phyloP scores from a whole-genome alignment of 2,113 vertebrate genomes.

The Zapus hudsonius region DNA sequence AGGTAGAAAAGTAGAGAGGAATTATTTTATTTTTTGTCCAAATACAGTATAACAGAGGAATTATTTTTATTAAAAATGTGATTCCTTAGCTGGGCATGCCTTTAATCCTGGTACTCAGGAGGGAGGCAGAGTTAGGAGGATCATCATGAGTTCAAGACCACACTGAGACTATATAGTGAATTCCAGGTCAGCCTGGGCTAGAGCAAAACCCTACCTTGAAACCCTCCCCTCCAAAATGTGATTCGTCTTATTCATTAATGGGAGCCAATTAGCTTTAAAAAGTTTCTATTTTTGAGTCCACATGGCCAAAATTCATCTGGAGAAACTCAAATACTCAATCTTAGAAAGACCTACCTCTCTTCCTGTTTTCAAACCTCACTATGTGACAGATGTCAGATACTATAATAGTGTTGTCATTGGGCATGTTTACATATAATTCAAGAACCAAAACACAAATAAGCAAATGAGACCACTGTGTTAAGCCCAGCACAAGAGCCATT shows the following conservation, averaged over 20 bases:
- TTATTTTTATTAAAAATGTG: not conserved
- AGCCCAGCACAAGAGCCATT: conserved; percentile 74
- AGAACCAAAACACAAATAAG: conserved; percentile 85
- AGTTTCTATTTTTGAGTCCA: not conserved
- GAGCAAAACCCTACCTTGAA: too few species aligned
- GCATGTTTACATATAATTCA: conserved; percentile 81
- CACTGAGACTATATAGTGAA: too few species aligned
- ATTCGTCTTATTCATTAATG: conserved; percentile 61
- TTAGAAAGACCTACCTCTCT: conserved; percentile 57
- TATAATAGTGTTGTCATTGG: conserved; percentile 74
- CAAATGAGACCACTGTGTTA: conserved; percentile 77
- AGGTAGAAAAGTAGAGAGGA: not conserved
- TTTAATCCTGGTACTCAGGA: too few species aligned
- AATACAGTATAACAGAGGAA: not conserved
- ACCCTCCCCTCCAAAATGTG: too few species aligned
- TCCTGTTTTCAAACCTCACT: conserved; percentile 30
- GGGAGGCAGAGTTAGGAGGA: too few species aligned
- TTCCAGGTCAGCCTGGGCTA: too few species aligned
- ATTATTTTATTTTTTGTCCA: not conserved
- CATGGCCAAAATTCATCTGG: conserved; percentile 15
- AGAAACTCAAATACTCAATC: conserved; percentile 54
- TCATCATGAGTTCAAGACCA: too few species aligned
- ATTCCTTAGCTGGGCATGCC: too few species aligned
- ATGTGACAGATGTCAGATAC: conserved; percentile 71
- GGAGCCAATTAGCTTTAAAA: conserved; percentile 13